phyloP scores from a whole-genome alignment of 92 coral and sea anemone genomes.

The Epizoanthus fatuus region DNA sequence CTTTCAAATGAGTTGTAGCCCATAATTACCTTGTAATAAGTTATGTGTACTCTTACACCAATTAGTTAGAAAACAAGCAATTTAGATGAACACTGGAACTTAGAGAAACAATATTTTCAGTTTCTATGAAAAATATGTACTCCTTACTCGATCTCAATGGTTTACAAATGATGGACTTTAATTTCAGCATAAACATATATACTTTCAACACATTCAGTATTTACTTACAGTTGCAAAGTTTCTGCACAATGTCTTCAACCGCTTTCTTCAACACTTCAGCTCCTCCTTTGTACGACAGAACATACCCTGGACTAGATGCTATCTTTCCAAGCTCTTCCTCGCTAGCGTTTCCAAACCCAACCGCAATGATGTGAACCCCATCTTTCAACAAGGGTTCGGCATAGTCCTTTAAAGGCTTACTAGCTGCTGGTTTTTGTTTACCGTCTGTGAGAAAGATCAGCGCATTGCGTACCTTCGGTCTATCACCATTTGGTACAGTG shows the following conservation, averaged over 20 bases:
- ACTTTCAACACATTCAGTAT: no score
- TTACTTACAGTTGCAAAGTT: conserved; percentile 42
- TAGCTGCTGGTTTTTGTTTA: conserved; percentile 10
- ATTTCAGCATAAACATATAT: no score
- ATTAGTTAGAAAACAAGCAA: no score
- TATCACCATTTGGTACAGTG: conserved; percentile 18
- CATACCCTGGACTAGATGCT: conserved; percentile 17
- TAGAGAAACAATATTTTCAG: no score
- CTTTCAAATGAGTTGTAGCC: no score
- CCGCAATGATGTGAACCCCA: conserved; percentile 6
- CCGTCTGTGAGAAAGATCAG: conserved; percentile 41
- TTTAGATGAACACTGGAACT: no score
- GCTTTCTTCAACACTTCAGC: conserved; percentile 26
- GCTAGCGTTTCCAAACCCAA: conserved; percentile 24
- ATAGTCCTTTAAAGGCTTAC: not conserved
- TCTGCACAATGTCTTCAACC: conserved; percentile 18
- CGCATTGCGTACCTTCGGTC: conserved; percentile 3
- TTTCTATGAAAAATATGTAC: no score
- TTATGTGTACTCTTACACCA: no score
- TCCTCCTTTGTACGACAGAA: conserved; percentile 9
- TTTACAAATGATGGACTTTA: no score
- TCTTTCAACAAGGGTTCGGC: not conserved
- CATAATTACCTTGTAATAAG: no score
- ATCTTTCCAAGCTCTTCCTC: conserved; percentile 8
- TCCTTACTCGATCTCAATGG: no score